Evolutionary conservation across 2,113 vertebrate genomes (phyloP), one percentile per base, ranked within the genome.

Genomic region (Zingel zingel): DNA sequence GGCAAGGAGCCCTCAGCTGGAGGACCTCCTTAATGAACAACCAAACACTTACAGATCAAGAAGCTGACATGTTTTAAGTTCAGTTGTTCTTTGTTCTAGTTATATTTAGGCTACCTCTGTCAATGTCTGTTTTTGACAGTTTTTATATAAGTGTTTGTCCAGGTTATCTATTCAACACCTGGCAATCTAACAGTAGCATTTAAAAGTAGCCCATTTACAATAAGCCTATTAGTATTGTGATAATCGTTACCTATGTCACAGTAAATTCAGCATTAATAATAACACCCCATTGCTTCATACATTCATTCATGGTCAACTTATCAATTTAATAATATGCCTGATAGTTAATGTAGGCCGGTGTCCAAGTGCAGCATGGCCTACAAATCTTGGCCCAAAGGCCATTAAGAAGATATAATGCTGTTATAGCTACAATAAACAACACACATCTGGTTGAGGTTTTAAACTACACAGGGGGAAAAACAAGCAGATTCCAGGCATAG

Each of bases 351-450:
- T 51, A 87, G 86, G 86, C 83, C 80, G 63, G 56, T 74, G 56
- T 72, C 59, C 62, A 87, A 82, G 86, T 84, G 77, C 82, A 86
- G 70, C 84, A 64, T 65, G 86, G 80, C 82, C 86, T 89, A 85
- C 79, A 83, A 85, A 81, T 76, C 79, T 70, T 72, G 63, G 59
- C 63, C 48, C 75, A 77, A 48, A 67, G n/a, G 61, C 75, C 62
- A 81, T 69, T 64, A 68, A 62, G 58, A 27, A 57, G 56, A 80
- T 51, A 54, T 83, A 59, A 74, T 59, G 67, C 69, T 56, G 66
- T 68, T 75, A 69, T 0, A 71, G 61, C 9, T 18, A 39, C 21
- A 85, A 74, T 59, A 70, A 81, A 79, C 71, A 81, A 59, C 82
- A 72, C 69, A 78, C 83, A 82, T 81, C 81, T 86, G 83, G 36